Percentiles rank a stretch among this genome's conserved stretches.
Evolutionary conservation across 2,888 invertebrate species (phyloP).

Genomic region (Unio delphinus): DNA sequence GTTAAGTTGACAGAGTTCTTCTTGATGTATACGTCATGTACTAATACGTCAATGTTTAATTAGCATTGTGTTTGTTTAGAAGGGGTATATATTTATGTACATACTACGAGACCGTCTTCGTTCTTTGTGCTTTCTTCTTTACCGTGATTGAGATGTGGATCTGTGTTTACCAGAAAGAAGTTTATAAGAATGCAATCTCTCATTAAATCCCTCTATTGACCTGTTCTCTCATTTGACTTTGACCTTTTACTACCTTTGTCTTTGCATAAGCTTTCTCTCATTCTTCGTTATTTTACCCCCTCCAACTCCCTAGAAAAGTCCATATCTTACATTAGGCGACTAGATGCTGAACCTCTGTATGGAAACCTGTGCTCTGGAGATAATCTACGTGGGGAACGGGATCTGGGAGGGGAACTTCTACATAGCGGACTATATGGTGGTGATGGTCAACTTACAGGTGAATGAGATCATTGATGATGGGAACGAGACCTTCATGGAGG

Average conservation of each 20-base stretch:
- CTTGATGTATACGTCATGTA: no score
- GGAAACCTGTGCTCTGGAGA: conserved; percentile 10
- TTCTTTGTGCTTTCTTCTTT: conserved; percentile 20
- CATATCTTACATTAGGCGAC: no score
- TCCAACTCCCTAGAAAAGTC: no score
- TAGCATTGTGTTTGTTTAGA: no score
- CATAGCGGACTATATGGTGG: conserved; percentile 15
- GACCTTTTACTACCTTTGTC: conserved; percentile 7
- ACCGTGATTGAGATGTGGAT: conserved; percentile 6
- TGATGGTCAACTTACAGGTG: conserved; percentile 21
- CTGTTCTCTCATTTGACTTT: conserved; percentile 13
- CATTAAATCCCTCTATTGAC: conserved; percentile 20
- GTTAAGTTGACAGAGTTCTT: no score
- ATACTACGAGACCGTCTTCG: conserved; percentile 14
- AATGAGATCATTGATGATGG: conserved; percentile 12
- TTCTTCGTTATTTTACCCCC: no score
- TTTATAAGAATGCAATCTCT: conserved; percentile 11
- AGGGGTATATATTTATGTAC: conserved; percentile 8
- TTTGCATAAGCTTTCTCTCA: neutral
- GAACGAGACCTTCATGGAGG: conserved; percentile 20
- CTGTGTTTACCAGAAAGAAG: no score
- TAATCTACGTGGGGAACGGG: conserved; percentile 14
- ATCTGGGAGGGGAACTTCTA: conserved; percentile 4
- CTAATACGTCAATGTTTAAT: no score
- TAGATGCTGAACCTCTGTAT: conserved; percentile 11